These are phyloP conservation scores for Sebastes steindachneri DNA, from an alignment of 2,797 vertebrate genomes.

Conservation along the genomic window DNA sequence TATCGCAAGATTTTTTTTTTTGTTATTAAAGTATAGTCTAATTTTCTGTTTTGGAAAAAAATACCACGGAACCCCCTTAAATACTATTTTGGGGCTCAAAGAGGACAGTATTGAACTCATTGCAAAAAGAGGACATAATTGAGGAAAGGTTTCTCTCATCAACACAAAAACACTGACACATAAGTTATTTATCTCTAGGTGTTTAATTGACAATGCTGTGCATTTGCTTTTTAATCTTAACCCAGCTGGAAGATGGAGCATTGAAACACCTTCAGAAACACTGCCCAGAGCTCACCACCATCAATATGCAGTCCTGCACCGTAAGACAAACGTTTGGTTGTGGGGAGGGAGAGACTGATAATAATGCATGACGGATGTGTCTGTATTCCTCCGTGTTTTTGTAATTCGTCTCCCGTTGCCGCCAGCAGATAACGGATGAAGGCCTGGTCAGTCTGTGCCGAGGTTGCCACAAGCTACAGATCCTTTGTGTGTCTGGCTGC, in stretches of 20 bases:
- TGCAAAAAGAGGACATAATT: background rate
- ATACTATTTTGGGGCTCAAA: background rate
- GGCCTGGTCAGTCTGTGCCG: constrained; percentile 91
- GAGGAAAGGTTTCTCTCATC: background rate
- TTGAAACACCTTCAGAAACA: constrained; percentile 92
- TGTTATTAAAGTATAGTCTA: background rate
- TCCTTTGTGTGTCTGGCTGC: constrained; percentile 92
- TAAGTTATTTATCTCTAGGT: background rate
- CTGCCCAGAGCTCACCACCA: constrained; percentile 91
- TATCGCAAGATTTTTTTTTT: too few species aligned
- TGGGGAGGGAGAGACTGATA: background rate
- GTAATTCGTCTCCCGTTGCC: constrained; percentile 31
- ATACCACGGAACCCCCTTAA: background rate
- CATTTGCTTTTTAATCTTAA: background rate
- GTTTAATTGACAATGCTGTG: background rate
- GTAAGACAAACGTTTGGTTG: constrained; percentile 76
- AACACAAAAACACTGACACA: background rate
- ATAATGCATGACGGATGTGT: constrained; percentile 7
- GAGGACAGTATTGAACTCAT: background rate
- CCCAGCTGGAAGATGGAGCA: constrained; percentile 91
- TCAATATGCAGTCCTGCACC: constrained; percentile 94
- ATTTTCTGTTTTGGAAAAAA: background rate
- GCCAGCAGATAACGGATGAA: constrained; percentile 91
- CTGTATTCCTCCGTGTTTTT: constrained; percentile 5
- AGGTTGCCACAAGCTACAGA: constrained; percentile 91